A percentile compares a stretch with the other conserved stretches of the same genome.
Evolutionary conservation across 2,888 invertebrate species (phyloP).

Genomic region (Platycheirus albimanus): DNA sequence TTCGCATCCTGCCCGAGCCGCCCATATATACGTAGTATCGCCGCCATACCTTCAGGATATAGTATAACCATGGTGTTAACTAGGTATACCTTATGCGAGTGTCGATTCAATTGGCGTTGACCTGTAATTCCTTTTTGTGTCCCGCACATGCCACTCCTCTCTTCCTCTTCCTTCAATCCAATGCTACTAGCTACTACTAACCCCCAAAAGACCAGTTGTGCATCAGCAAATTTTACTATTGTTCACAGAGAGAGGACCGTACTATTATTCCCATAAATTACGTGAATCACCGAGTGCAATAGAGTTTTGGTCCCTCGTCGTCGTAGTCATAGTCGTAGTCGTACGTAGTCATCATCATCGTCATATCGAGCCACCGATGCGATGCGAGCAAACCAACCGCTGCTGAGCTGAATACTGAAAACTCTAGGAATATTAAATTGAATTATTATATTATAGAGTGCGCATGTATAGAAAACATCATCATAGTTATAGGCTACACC

Average conservation of each 20-base stretch:
- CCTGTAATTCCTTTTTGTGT: conserved; percentile 63
- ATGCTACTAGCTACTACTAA: too few relatives aligned
- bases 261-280: conserved; percentile 63
- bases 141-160: background rate
- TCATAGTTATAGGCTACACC: background rate
- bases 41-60: background rate
- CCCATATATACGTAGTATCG: too few relatives aligned
- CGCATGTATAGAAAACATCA: conserved; percentile 49
- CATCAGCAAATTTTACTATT: conserved; percentile 68
- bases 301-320: conserved; percentile 43
- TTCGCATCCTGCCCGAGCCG: conserved; percentile 6
- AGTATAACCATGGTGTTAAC: conserved; percentile 18
- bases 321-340: conserved; percentile 1
- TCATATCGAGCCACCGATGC: conserved; percentile 30
- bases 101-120: conserved; percentile 67
- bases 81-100: conserved; percentile 52
- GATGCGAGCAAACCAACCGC: conserved; percentile 39
- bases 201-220: conserved; percentile 10
- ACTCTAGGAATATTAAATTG: conserved; percentile 67
- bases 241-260: conserved; percentile 34
- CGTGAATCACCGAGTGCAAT: conserved; percentile 61
- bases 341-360: conserved; percentile 1
- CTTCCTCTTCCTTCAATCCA: too few relatives aligned
- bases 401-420: conserved; percentile 44
- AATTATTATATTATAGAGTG: conserved; percentile 67